phyloP scores from a whole-genome alignment of 2,113 vertebrate genomes.

The Chloroceryle aenea region DNA sequence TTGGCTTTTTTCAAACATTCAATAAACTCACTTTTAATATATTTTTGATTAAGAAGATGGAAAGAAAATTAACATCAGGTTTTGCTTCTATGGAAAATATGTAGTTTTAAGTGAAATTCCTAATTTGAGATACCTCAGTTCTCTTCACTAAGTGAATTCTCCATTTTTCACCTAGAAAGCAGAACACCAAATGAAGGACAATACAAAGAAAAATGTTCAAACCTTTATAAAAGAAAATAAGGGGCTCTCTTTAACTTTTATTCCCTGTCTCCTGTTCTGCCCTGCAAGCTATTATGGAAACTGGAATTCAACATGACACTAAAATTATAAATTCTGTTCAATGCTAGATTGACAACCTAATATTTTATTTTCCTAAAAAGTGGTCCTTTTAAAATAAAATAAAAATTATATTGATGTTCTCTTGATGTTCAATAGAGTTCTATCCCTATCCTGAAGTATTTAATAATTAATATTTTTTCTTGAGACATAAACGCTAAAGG shows the following conservation, averaged over 20 bases:
- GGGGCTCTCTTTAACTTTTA: background rate
- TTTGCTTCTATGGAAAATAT: background rate
- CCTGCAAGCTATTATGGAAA: background rate
- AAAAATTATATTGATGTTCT: background rate
- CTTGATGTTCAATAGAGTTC: background rate
- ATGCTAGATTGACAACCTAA: background rate
- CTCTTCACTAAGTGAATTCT: background rate
- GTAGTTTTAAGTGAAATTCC: background rate
- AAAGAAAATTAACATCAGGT: background rate
- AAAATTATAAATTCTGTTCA: background rate
- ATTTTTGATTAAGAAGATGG: background rate
- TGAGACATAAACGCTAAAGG: background rate
- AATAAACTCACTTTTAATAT: background rate
- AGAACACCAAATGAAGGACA: background rate
- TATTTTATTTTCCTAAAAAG: background rate
- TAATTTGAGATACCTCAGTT: background rate
- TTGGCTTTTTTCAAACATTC: background rate
- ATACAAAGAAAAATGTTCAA: background rate
- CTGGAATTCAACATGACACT: background rate
- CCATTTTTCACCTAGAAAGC: background rate
- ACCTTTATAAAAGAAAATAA: background rate
- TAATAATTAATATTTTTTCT: background rate
- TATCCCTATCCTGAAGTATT: background rate
- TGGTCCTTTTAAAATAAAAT: background rate
- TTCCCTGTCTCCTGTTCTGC: background rate